phyloP scores from a whole-genome alignment of 2,888 invertebrate genomes.

The Tetheella fluctuosa region DNA sequence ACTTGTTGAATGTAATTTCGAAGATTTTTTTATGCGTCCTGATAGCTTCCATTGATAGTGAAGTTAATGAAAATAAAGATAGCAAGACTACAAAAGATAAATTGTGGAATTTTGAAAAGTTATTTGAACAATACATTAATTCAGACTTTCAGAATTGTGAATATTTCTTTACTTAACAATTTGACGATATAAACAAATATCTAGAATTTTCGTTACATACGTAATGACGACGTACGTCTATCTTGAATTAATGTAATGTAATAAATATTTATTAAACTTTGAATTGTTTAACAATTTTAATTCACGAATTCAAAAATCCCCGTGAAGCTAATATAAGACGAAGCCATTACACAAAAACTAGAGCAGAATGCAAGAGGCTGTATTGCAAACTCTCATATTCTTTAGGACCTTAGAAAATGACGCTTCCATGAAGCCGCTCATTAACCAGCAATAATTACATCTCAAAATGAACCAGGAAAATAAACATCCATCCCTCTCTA shows the following conservation, averaged over 20 bases:
- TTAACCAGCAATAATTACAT: conserved; percentile 69
- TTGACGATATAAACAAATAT: not conserved
- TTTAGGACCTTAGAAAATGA: conserved; percentile 53
- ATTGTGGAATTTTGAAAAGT: not conserved
- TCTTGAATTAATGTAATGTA: not conserved
- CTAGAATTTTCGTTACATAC: not conserved
- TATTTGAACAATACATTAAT: not conserved
- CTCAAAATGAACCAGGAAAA: conserved; percentile 57
- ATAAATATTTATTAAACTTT: not conserved
- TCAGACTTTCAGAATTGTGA: too few species aligned
- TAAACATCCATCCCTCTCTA: conserved; percentile 52
- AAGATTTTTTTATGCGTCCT: too few species aligned
- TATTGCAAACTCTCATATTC: conserved; percentile 34
- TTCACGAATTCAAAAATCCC: not conserved
- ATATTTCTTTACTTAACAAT: not conserved
- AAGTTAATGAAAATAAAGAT: too few species aligned
- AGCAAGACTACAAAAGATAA: too few species aligned
- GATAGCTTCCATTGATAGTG: too few species aligned
- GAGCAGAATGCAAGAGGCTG: not conserved
- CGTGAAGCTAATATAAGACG: not conserved
- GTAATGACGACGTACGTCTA: too few species aligned
- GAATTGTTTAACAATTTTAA: not conserved
- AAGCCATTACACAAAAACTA: not conserved
- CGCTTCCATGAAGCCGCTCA: conserved; percentile 60
- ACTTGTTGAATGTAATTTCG: too few species aligned